Base-by-base conservation (phyloP, 1,140 invertebrate genomes). In the Pomacea maculata region DNA sequence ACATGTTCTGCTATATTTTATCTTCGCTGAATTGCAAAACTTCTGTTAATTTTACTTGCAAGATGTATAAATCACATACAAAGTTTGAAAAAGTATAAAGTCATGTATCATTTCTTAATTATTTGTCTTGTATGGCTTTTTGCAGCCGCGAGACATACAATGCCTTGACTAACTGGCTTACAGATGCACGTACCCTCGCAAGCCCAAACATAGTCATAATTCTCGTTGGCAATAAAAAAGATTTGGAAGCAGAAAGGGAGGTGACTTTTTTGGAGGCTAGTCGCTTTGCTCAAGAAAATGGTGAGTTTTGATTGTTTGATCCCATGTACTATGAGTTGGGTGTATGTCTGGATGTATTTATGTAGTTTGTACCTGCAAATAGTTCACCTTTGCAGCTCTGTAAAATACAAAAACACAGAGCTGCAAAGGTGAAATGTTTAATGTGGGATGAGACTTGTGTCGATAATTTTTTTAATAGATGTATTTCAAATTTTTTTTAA, bases 191-290 rank as follows among this genome's bases (percentile, higher is more conserved):
- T 15, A 91, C 90, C 55, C 82, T 92, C 25, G 91, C 91, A 21
- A 91, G 88, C 85, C 91, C 90, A 12, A 91, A 91, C 80, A 89
- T 96, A 87, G 94, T 95, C 25, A 95, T 96, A 81, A 91, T 96
- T 15, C 90, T 96, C 74, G 95, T 96, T 80, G 95, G 95, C 8
- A 96, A 96, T 89, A 96, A 96, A 87, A 95, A 95, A 89, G 95
- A 96, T 91, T 90, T 96, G 82, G 95, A 96, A 87, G 64, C 88
- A 73, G 90, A 91, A 68, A 77, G 90, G 73, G 95, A 96, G 92
- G 95, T 96, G 14, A 96, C 95, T 76, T 96, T 95, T 87, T 92
- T 95, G 63, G 95, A 96, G 92, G 95, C 95, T 54, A 95, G 95
- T 88, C 93, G 94, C 88, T 95, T 96, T 93, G 95, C 95, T 72